Base-by-base conservation (phyloP, 2,113 vertebrate genomes). In the Gnathonemus echidnorhynchus region DNA sequence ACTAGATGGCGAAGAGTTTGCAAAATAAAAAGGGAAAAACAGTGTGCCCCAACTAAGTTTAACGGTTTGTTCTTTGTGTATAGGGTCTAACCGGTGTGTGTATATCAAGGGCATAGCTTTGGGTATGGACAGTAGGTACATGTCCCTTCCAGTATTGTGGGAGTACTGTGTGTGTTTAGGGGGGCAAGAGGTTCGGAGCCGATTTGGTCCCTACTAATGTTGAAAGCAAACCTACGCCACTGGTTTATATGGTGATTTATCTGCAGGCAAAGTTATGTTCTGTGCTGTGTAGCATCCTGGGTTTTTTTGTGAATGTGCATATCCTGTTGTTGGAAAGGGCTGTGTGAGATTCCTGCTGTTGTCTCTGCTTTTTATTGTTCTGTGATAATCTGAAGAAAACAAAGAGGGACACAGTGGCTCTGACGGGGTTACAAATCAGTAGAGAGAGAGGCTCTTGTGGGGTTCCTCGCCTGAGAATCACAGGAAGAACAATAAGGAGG, bases 311-410 rank as follows among this genome's bases (percentile, higher is more conserved):
- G 93, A 94, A 94, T 95, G 95, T 96, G 94, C 94, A 94, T 93
- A 95, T 96, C 95, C 95, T 96, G 95, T 95, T 96, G 92, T 95
- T 95, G 93, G 93, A 92, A 92, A 91, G 92, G 93, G 91, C 92
- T 91, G 93, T 93, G 93, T 94, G 92, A 93, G 93, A 92, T 90
- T 90, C 90, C 86, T 62, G 88, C 91, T 93, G 93, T 94, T 95
- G 93, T 95, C 93, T 94, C 58, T 91, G 87, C 62, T 90, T 93
- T 95, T 94, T 94, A 95, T 95, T 95, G 94, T 95, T 96, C 94
- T 95, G 94, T 94, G 93, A 93, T 89, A 48, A 90, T 94, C 94
- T 95, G 91, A 93, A 94, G 93, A 74, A 91, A 93, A 93, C 90
- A 91, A 90, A 89, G 80, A 84, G 42, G 42, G 70, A 39, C 31